These are phyloP conservation scores for Lysandra coridon DNA, from an alignment of 2,888 invertebrate genomes.

Conservation along the genomic window DNA sequence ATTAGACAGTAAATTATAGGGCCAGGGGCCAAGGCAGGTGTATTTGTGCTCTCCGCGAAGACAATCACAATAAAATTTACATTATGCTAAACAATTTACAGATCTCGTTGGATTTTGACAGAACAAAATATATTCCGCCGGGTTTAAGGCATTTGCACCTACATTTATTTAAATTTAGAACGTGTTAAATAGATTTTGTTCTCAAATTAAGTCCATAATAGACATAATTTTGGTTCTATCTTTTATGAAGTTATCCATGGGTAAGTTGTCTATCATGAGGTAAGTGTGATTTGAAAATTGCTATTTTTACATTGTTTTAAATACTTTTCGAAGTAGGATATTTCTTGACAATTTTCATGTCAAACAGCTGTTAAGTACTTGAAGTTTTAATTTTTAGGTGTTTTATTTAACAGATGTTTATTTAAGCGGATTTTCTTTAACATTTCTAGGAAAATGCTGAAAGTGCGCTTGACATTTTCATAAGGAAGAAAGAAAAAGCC, in stretches of 20 bases:
- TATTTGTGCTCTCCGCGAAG: neutral
- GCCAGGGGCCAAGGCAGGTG: slow-evolving; percentile 23
- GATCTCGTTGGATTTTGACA: neutral
- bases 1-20: slow-evolving; percentile 40
- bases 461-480: no score
- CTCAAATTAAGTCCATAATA: neutral
- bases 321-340: no score
- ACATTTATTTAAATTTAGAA: neutral
- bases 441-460: no score
- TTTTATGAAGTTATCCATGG: no score
- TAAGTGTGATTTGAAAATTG: no score
- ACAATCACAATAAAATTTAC: slow-evolving; percentile 24
- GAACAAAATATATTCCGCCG: neutral
- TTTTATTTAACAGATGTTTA: no score
- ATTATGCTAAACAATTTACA: neutral
- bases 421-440: no score
- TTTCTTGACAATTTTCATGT: no score
- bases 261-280: no score
- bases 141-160: neutral
- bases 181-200: neutral
- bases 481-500: neutral
- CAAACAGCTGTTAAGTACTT: no score
- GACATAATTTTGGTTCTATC: neutral
- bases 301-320: no score
- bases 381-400: no score